phyloP scores from a whole-genome alignment of 2,113 vertebrate species.

The Takifugu flavidus region DNA sequence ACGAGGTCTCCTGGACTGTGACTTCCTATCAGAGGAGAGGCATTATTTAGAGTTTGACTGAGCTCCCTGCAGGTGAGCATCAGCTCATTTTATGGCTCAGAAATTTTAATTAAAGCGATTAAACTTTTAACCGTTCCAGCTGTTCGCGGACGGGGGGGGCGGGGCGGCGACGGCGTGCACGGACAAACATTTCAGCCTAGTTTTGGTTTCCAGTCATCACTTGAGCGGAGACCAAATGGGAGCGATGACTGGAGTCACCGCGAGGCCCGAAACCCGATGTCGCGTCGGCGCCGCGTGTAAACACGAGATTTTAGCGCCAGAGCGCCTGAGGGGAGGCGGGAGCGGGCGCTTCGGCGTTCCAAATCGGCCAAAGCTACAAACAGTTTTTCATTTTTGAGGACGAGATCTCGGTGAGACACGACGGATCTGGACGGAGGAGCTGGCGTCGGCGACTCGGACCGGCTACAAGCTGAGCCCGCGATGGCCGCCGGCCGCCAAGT shows the following conservation, averaged over 20 bases:
- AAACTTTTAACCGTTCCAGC: conserved; percentile 23
- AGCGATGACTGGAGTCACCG: not conserved
- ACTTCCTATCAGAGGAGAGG: not conserved
- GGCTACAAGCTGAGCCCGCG: not conserved
- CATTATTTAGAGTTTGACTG: too few relatives aligned
- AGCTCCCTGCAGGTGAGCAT: not conserved
- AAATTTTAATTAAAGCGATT: conserved; percentile 30
- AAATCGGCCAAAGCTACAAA: not conserved
- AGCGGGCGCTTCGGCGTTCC: too few relatives aligned
- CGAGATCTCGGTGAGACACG: not conserved
- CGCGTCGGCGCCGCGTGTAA: not conserved
- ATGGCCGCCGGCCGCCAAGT: conserved; percentile 3
- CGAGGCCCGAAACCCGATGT: not conserved
- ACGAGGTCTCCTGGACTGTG: too few relatives aligned
- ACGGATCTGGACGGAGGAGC: not conserved
- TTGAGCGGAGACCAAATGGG: conserved; percentile 1
- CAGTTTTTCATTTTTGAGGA: not conserved
- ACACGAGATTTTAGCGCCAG: too few relatives aligned
- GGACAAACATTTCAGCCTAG: not conserved
- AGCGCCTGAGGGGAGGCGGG: too few relatives aligned
- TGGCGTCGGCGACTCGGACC: not conserved
- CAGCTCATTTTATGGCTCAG: not conserved
- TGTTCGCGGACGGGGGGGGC: conserved; percentile 2
- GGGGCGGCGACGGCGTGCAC: not conserved
- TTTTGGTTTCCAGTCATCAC: conserved; percentile 9